Conservation (phyloP, 2,797 vertebrate genomes). For the Clangula hyemalis region DNA sequence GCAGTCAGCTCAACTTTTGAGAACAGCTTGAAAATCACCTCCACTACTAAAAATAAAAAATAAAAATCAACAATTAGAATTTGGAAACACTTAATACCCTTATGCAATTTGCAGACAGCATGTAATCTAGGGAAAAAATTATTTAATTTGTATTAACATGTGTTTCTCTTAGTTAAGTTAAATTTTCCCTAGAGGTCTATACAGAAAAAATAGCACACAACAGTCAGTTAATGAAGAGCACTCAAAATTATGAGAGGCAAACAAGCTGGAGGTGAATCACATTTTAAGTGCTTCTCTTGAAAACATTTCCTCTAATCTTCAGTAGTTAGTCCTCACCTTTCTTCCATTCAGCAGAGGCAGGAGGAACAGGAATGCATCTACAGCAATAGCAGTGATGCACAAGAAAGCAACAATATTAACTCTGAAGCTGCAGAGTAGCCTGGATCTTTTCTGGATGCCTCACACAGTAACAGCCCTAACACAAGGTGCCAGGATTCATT, state of each 20-base stretch:
- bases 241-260: constrained; percentile 53
- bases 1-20: not conserved
- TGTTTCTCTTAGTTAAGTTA: constrained; percentile 29
- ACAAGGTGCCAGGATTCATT: not conserved
- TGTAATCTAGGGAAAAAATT: not conserved
- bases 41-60: not conserved
- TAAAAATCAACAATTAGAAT: not conserved
- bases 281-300: constrained; percentile 13
- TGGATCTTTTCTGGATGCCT: not conserved
- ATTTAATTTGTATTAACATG: constrained; percentile 8
- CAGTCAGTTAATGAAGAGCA: constrained; percentile 50
- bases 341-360: not conserved
- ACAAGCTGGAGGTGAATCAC: constrained; percentile 43
- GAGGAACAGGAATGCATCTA: not conserved
- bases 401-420: not conserved
- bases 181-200: constrained; percentile 48
- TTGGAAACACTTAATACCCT: not conserved
- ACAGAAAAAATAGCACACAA: constrained; percentile 24
- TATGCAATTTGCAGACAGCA: not conserved
- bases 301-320: constrained; percentile 33
- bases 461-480: not conserved
- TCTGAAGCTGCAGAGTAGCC: not conserved
- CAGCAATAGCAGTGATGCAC: not conserved
- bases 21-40: not conserved
- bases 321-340: not conserved